phyloP scores from a whole-genome alignment of 2,797 vertebrate species.

The Pseudochirops cupreus region DNA sequence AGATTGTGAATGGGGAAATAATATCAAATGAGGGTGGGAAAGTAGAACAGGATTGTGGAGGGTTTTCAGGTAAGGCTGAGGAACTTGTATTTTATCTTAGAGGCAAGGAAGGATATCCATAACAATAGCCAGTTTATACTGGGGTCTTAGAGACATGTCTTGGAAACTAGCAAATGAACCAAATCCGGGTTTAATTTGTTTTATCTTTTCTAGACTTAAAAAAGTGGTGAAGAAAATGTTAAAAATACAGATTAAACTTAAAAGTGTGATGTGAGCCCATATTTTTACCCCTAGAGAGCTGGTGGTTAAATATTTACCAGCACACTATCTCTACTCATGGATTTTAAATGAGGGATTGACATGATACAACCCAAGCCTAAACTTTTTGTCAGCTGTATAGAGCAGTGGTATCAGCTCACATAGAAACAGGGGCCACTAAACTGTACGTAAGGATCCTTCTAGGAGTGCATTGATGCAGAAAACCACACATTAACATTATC shows the following conservation, averaged over 20 bases:
- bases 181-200: background rate
- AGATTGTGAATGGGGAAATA: background rate
- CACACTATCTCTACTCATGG: background rate
- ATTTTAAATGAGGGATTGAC: background rate
- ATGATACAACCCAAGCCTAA: background rate
- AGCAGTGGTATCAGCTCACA: background rate
- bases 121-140: background rate
- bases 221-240: background rate
- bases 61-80: background rate
- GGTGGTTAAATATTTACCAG: background rate
- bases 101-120: background rate
- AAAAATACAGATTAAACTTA: background rate
- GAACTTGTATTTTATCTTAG: background rate
- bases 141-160: background rate
- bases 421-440: background rate
- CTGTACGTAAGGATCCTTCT: background rate
- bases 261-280: background rate
- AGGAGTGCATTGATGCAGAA: background rate
- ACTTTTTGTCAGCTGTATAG: background rate
- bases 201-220: background rate
- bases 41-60: background rate
- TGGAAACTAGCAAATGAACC: background rate
- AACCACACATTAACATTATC: background rate
- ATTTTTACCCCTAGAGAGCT: background rate
- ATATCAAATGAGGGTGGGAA: background rate